These are phyloP conservation scores for Drosophila koepferae DNA, from an alignment of 2,888 invertebrate genomes.

Conservation along the genomic window DNA sequence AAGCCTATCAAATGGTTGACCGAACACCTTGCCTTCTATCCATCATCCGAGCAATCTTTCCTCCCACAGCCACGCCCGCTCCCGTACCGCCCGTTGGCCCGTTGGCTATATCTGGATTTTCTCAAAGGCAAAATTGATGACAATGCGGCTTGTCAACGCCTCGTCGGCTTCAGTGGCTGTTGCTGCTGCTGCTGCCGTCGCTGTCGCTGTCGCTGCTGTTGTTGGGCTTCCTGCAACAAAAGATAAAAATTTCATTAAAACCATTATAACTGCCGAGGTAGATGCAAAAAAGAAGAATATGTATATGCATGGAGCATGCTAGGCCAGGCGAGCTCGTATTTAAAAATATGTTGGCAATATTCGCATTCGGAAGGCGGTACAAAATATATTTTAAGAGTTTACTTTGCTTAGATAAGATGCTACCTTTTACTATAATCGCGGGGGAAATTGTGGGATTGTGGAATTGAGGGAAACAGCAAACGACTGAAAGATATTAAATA, in stretches of 20 bases:
- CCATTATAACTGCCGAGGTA: constrained; percentile 68
- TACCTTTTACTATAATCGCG: neutral
- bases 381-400: neutral
- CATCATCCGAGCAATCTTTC: constrained; percentile 2
- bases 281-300: constrained; percentile 39
- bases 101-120: constrained; percentile 33
- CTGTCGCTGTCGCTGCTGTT: constrained; percentile 18
- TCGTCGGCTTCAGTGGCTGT: constrained; percentile 40
- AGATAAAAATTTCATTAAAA: constrained; percentile 81
- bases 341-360: constrained; percentile 29
- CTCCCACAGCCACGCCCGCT: neutral
- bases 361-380: constrained; percentile 35
- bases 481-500: neutral
- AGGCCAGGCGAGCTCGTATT: constrained; percentile 24
- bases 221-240: constrained; percentile 67
- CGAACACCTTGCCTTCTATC: constrained; percentile 48
- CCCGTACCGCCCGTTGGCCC: neutral
- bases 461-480: no score
- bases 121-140: constrained; percentile 72
- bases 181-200: constrained; percentile 8
- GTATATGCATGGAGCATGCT: constrained; percentile 16
- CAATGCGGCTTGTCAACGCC: constrained; percentile 79
- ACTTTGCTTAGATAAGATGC: neutral
- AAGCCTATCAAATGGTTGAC: constrained; percentile 58
- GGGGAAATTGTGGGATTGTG: no score